Evolutionary conservation across 2,797 vertebrate genomes (phyloP), one percentile per base, ranked within the genome.

Genomic region (Tiaroga cobitis): DNA sequence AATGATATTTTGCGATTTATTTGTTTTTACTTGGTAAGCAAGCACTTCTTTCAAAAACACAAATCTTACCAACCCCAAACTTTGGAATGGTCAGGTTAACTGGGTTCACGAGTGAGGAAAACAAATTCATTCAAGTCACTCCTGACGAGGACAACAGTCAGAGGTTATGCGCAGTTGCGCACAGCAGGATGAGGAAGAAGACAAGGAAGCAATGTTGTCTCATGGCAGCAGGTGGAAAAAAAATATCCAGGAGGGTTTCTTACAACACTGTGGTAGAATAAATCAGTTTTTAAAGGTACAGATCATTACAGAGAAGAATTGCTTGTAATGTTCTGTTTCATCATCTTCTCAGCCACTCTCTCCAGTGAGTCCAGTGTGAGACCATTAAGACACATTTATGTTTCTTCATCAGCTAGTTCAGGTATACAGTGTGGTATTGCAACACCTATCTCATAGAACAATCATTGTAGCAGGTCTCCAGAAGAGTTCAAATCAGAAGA

Each of bases 191-290:
- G 29, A 51, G 72, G 41, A 83, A 63, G 59, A 83, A 61, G 32
- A 83, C 29, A 49, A 51, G 72, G 19, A 65, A 83, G 59, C 59
- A 32, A 32, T 75, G 70, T 73, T 67, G 26, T 75, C 59, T 75
- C 21, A 83, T 49, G 32, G 19, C 72, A 83, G 59, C 41, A 83
- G 81, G 81, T 51, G 70, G 72, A 1, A 18, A 51, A 65, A 83
- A 39, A 29, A 83, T 83, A 41, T 65, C 29, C 70, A 51, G 41
- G 41, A 83, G 56, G 19, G 56, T n/a, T 73, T 74, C 56, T 75
- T 34, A 63, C 39, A 82, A 46, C 39, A 73, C 54, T 63, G 43
- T 69, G 26, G 8, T 21, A 49, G 21, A 13, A 63, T 63, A 65
- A 83, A 75, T 83, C 13, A 15, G 8, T 18, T 65, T 21, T 61